phyloP scores from a whole-genome alignment of 2,113 vertebrate genomes.

The Odocoileus hemionus region DNA sequence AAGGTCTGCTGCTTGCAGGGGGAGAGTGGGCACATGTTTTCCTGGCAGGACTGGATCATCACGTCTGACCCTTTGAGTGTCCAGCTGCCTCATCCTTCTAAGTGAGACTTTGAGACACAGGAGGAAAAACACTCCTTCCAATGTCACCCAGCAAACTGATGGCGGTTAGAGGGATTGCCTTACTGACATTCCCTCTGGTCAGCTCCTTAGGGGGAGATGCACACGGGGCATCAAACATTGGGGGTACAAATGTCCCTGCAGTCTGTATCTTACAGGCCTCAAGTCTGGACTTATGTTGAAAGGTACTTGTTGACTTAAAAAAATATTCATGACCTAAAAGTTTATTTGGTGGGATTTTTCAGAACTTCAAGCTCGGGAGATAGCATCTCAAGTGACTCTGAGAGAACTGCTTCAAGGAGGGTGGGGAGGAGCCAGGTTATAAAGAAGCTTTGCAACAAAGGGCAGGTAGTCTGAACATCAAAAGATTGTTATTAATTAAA shows the following conservation, averaged over 20 bases:
- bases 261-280: not conserved
- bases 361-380: not conserved
- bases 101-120: not conserved
- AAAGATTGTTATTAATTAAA: not conserved
- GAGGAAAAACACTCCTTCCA: not conserved
- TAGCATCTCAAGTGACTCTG: not conserved
- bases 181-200: not conserved
- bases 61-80: not conserved
- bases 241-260: not conserved
- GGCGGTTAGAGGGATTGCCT: not conserved
- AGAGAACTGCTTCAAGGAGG: not conserved
- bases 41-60: not conserved
- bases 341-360: not conserved
- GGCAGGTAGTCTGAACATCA: not conserved
- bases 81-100: not conserved
- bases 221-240: not conserved
- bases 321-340: not conserved
- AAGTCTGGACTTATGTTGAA: not conserved
- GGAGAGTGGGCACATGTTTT: not conserved
- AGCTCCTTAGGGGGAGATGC: not conserved
- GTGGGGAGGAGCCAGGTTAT: not conserved
- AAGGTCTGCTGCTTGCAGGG: not conserved
- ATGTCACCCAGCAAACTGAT: not conserved
- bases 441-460: not conserved
- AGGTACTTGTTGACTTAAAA: not conserved